Percentiles rank a stretch among this genome's conserved stretches.
Evolutionary conservation across 1,140 invertebrate species (phyloP).

Genomic region (Pollicipes pollicipes): DNA sequence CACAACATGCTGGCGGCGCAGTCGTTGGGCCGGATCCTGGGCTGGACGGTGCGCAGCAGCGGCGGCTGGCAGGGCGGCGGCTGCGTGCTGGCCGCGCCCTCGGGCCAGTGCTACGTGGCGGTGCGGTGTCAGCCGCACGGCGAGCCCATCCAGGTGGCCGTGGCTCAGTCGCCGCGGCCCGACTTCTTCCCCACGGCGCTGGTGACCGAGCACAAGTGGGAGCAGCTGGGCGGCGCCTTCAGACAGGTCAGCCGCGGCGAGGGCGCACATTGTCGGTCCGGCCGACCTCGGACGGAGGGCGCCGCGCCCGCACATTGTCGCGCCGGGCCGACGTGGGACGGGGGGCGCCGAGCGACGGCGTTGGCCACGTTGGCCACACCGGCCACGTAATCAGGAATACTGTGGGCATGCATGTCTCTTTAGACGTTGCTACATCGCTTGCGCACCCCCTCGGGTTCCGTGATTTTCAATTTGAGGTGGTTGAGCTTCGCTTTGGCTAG

Average conservation of each 20-base stretch:
- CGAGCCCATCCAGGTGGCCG: constrained; percentile 22
- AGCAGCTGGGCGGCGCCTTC: constrained; percentile 58
- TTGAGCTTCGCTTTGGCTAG: no score
- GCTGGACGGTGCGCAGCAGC: constrained; percentile 36
- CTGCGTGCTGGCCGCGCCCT: constrained; percentile 64
- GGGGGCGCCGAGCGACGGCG: neutral
- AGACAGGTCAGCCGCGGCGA: constrained; percentile 46
- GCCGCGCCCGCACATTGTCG: no score
- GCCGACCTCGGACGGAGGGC: no score
- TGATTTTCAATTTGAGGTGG: no score
- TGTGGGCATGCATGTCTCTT: no score
- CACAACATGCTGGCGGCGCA: constrained; percentile 80
- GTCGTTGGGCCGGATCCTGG: constrained; percentile 72
- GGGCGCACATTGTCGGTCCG: no score
- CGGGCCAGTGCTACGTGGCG: constrained; percentile 63
- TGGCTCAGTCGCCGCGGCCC: constrained; percentile 51
- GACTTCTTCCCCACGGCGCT: constrained; percentile 71
- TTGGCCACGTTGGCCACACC: no score
- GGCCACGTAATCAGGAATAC: no score
- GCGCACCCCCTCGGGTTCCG: no score
- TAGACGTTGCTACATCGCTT: no score
- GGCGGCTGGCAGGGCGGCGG: constrained; percentile 25
- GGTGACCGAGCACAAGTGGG: constrained; percentile 75
- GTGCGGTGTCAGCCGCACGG: constrained; percentile 65
- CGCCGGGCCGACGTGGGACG: no score